Evolutionary conservation across 2,888 invertebrate species (phyloP).

Genomic region (Zelleria hepariella): DNA sequence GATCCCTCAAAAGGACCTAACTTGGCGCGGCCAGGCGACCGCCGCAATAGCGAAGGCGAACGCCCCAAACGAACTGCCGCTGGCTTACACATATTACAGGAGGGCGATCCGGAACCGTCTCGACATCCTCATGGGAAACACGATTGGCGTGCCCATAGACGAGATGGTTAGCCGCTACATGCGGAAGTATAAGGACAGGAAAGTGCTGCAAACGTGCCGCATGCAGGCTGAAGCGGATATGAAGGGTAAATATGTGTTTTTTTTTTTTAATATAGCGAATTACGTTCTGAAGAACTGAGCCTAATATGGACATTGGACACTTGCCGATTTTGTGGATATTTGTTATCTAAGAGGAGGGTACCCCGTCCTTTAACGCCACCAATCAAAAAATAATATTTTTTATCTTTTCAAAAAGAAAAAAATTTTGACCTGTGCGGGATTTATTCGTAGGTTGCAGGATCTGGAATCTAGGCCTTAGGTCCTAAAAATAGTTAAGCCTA

Average conservation of each 20-base stretch:
- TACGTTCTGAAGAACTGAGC: no score
- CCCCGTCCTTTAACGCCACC: no score
- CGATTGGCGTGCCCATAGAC: neutral
- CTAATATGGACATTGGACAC: no score
- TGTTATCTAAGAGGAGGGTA: no score
- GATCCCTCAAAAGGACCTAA: neutral
- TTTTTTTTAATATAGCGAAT: neutral
- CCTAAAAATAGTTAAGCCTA: no score
- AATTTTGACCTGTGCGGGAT: no score
- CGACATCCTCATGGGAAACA: neutral
- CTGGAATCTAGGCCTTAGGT: no score
- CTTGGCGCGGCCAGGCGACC: neutral
- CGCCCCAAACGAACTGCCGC: neutral
- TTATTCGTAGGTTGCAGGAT: no score
- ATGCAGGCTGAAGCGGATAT: neutral
- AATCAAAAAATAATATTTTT: no score
- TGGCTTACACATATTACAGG: neutral
- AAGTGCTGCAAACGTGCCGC: neutral
- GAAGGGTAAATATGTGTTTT: neutral
- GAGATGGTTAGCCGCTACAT: neutral
- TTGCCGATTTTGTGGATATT: no score
- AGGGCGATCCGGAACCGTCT: neutral
- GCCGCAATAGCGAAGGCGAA: neutral
- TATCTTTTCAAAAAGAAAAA: no score
- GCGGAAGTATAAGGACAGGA: neutral